Evolutionary conservation across 1,140 invertebrate species (phyloP), one percentile per base, ranked within the genome.

Genomic region (Drosophila carrolli): DNA sequence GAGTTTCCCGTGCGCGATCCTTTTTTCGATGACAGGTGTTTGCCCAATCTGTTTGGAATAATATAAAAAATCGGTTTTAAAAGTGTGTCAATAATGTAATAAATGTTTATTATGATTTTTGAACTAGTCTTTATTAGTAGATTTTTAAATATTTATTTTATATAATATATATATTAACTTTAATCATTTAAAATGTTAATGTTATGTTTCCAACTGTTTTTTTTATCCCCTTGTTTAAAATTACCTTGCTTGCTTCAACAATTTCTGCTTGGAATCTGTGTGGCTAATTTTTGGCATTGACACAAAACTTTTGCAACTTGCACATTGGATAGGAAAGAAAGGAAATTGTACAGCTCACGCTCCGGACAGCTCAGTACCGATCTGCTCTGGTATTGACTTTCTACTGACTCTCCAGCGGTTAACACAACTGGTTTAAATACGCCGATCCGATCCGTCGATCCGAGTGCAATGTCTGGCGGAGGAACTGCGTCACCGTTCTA

Each of bases 1-100:
- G 95, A 93, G 92, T 96, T 96, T 75, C 95, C 95, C 60, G 94
- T 93, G 35, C 95, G 93, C 77, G 95, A 96, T 54, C 95, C 95
- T 93, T 95, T 95, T 57, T 93, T 93, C 58, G 94, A 95, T 55
- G 92, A 83, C n/a, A 96, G 93, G 91, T 95, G 95, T 93, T 95
- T 95, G 60, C 93, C 93, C 82, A 95, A 94, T 90, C 95, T 96
- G 72, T 16, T n/a, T 7, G 23, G 3, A 1, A 40, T 13, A 27
- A 35, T 13, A 4, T 5, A 5, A 19, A 48, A 5, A 32, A 16
- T 37, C 7, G 19, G 7, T 19, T 48, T 38, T 10, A 5, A 38
- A 35, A 47, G 29, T 23, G 23, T 23, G 23, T 23, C 23, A 23
- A 23, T 23, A 23, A 23, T 23, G 23, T 23, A 23, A 23, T 23